Percentiles rank a stretch among this genome's conserved stretches.
These are phyloP conservation scores for Rhineura floridana DNA, from an alignment of 2,113 vertebrate genomes.

Conservation along the genomic window DNA sequence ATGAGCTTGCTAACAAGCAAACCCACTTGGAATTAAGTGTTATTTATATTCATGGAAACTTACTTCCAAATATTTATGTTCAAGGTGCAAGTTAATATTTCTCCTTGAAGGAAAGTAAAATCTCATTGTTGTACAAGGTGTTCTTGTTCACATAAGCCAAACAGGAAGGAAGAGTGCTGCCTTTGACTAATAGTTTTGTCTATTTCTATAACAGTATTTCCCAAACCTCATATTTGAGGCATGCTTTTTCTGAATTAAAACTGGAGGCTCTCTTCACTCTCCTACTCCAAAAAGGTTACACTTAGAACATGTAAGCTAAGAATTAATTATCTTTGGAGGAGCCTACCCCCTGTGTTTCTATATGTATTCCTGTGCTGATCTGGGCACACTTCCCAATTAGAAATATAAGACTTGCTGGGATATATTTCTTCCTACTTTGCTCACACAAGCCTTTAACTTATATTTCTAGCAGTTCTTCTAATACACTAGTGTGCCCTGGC, in stretches of 20 bases:
- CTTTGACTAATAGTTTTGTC: background rate
- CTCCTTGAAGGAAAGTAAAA: background rate
- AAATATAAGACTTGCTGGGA: background rate
- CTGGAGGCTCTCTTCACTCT: background rate
- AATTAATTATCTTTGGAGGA: background rate
- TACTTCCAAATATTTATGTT: background rate
- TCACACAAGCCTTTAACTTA: background rate
- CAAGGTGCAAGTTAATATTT: background rate
- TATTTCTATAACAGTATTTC: background rate
- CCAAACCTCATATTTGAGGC: background rate
- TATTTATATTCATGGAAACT: background rate
- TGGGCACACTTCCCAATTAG: background rate
- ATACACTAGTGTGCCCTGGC: background rate
- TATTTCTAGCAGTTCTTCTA: background rate
- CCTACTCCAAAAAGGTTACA: background rate
- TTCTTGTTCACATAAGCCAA: too few relatives aligned
- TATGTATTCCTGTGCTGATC: background rate
- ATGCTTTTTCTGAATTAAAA: background rate
- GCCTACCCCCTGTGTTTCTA: background rate
- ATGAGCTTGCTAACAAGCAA: too few relatives aligned
- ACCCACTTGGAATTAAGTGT: background rate
- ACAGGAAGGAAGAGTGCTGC: too few relatives aligned
- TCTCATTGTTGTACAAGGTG: too few relatives aligned
- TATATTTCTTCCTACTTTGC: background rate
- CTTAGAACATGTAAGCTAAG: background rate